phyloP scores from a whole-genome alignment of 2,797 vertebrate species.

The Schizothorax lantsangensis region DNA sequence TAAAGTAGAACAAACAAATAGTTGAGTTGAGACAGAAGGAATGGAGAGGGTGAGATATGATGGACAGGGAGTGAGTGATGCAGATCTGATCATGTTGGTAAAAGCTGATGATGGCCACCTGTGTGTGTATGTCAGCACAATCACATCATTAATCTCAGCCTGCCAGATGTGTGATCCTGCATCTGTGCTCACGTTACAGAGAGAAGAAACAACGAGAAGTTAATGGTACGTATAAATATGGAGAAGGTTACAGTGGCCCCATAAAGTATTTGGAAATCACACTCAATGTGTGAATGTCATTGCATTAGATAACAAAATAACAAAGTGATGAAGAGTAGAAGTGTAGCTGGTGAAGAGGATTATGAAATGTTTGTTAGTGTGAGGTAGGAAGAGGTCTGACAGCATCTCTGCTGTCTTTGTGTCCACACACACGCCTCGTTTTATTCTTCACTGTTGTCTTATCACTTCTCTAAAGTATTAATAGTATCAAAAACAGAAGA shows the following conservation, averaged over 20 bases:
- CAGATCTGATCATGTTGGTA: slow-evolving; percentile 41
- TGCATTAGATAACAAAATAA: too few relatives aligned
- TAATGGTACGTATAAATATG: neutral
- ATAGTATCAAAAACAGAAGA: slow-evolving; percentile 3
- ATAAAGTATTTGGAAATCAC: neutral
- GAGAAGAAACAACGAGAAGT: slow-evolving; percentile 10
- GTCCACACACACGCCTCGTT: neutral
- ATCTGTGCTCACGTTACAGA: slow-evolving; percentile 28
- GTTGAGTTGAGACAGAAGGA: slow-evolving; percentile 16
- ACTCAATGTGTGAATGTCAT: neutral
- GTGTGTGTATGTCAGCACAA: slow-evolving; percentile 56
- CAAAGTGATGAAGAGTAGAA: neutral
- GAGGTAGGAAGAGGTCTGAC: neutral
- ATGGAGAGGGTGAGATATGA: neutral
- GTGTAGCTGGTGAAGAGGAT: slow-evolving; percentile 3
- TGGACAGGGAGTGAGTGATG: slow-evolving; percentile 9
- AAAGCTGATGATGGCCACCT: slow-evolving; percentile 53
- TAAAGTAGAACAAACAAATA: neutral
- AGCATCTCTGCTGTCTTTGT: neutral
- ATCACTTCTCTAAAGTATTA: neutral
- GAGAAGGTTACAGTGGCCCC: neutral
- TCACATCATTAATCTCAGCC: slow-evolving; percentile 52
- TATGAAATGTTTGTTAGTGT: neutral
- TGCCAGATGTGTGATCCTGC: slow-evolving; percentile 46
- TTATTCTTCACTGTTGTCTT: neutral